Base-by-base conservation (phyloP, 2,113 vertebrate species). In the Amazona guildingii region DNA sequence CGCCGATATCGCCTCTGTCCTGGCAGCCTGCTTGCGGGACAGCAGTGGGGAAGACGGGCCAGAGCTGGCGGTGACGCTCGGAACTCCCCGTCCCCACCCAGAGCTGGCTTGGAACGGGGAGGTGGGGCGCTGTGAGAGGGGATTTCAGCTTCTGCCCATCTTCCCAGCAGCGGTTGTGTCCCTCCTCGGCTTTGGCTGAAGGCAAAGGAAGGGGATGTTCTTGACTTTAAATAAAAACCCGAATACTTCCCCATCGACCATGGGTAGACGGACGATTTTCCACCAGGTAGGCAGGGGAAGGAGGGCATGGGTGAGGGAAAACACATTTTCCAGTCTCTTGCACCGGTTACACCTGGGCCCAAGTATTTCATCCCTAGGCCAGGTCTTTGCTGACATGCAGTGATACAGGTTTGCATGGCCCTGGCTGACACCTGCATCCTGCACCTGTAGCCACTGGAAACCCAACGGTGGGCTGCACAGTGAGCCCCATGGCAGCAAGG, bases 401-500 rank as follows among this genome's bases (percentile, higher is more conserved):
- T 14, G 62, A 24, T 39, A 9, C 14, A 39, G 31, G 31, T 67
- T 63, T 67, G 48, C 8, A 5, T 24, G 41, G 17, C 31, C 2
- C 4, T 59, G 48, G 23, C 33, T 77, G 52, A 41, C 41, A 63
- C 20, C 31, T 31, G 14, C 27, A 24, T 28, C 48, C 37, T 2
- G 2, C 24, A 82, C 17, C 70, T 41, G 19, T 12, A 66, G 67
- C 17, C 57, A 10, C 10, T 68, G 28, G 51, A 61, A 85, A 17
- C 16, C 62, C 5, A 0, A 0, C 31, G 66, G 16, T 59, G 9
- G 17, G 5, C 84, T 59, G 49, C n/a, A 51, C 18, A 3, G 10
- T 9, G n/a, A 82, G 13, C 10, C 31, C 11, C 15, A 9, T 0
- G 1, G 11, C 0, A 0, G 11, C n/a, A 61, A 43, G 28, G 44